These are phyloP conservation scores for Scaptomyza graminum DNA, from an alignment of 1,140 invertebrate genomes.

Conservation along the genomic window DNA sequence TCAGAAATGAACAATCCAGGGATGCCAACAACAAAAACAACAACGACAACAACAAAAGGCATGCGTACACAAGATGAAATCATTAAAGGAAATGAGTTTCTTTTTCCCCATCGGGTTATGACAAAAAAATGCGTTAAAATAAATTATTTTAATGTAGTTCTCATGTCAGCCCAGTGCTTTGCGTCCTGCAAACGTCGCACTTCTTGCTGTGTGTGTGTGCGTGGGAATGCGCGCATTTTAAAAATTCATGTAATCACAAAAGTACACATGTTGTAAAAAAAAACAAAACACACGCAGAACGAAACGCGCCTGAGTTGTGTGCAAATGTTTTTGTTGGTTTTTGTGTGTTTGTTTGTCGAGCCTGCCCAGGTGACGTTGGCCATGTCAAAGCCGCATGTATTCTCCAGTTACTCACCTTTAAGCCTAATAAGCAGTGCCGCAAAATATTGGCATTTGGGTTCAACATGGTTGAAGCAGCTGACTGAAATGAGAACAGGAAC, in stretches of 20 bases:
- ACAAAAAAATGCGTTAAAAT: conserved; percentile 82
- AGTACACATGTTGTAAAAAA: conserved; percentile 81
- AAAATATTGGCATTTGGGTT: conserved; percentile 36
- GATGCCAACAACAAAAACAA: conserved; percentile 25
- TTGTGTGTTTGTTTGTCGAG: conserved; percentile 33
- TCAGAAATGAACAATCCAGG: not conserved
- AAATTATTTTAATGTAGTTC: conserved; percentile 83
- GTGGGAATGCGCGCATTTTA: conserved; percentile 69
- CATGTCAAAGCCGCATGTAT: conserved; percentile 7
- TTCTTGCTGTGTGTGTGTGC: conserved; percentile 27
- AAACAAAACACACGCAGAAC: conserved; percentile 35
- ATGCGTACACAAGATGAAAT: conserved; percentile 80
- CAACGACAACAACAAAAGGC: conserved; percentile 47
- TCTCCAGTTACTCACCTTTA: conserved; percentile 38
- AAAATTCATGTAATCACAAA: conserved; percentile 83
- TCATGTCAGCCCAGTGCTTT: conserved; percentile 63
- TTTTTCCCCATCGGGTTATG: conserved; percentile 82
- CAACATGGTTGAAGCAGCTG: conserved; percentile 47
- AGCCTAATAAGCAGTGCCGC: conserved; percentile 53
- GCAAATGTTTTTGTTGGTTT: conserved; percentile 55
- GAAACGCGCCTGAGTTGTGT: conserved; percentile 61
- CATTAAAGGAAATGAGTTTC: conserved; percentile 82
- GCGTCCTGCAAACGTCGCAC: not conserved
- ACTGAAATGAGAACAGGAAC: conserved; percentile 14
- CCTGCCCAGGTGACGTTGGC: conserved; percentile 26